These are phyloP conservation scores for Drosophila subquinaria DNA, from an alignment of 2,888 invertebrate species.

Conservation along the genomic window DNA sequence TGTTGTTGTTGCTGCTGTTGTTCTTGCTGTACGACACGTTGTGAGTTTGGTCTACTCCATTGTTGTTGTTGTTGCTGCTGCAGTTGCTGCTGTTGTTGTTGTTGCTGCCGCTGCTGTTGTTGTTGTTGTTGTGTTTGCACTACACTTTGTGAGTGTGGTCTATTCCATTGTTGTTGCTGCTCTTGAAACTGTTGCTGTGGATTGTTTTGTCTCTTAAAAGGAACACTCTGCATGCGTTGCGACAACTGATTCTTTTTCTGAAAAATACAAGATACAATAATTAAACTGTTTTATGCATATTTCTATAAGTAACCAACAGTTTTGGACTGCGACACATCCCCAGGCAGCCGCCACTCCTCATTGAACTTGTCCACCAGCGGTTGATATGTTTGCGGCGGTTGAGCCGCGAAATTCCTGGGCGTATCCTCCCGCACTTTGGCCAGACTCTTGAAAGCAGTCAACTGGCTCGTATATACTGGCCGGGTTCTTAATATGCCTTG, in stretches of 20 bases:
- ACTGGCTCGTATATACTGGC: background rate
- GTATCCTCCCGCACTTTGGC: background rate
- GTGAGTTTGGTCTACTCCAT: background rate
- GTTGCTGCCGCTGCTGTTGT: background rate
- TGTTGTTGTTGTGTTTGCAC: background rate
- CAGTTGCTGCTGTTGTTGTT: background rate
- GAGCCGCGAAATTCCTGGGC: background rate
- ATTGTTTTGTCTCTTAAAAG: background rate
- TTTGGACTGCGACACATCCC: background rate
- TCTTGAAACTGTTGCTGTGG: background rate
- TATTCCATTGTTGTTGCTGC: background rate
- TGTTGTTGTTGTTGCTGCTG: background rate
- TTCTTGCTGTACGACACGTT: background rate
- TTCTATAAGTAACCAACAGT: background rate
- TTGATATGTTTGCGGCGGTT: background rate
- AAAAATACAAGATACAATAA: background rate
- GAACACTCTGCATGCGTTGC: background rate
- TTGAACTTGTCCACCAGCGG: background rate
- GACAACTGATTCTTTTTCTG: background rate
- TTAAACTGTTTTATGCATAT: too few relatives aligned
- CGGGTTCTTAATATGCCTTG: background rate
- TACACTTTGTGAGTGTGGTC: background rate
- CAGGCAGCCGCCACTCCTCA: conserved; percentile 1
- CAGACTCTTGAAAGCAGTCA: background rate
- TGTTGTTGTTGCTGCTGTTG: background rate